These are phyloP conservation scores for Caenorhabditis macrosperma DNA, from an alignment of 2,888 invertebrate genomes.

Conservation along the genomic window DNA sequence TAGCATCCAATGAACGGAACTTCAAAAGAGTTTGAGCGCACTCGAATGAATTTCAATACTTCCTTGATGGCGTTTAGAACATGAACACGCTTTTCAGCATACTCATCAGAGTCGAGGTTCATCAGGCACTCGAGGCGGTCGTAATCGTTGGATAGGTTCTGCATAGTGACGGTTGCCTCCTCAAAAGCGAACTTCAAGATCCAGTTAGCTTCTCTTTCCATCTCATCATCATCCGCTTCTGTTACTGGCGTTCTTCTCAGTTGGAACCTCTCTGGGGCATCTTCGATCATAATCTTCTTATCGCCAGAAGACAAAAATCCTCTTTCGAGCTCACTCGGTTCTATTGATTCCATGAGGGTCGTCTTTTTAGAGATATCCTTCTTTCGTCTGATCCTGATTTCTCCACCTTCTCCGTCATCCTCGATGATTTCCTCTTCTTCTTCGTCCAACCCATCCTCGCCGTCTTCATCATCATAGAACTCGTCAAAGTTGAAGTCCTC, in stretches of 20 bases:
- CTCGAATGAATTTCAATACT: slow-evolving; percentile 58
- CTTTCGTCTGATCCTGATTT: slow-evolving; percentile 79
- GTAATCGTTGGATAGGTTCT: slow-evolving; percentile 6
- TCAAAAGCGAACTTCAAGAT: slow-evolving; percentile 93
- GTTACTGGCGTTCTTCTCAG: slow-evolving; percentile 75
- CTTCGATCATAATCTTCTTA: slow-evolving; percentile 86
- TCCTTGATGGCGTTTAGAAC: slow-evolving; percentile 54
- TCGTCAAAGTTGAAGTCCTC: slow-evolving; percentile 87
- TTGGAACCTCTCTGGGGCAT: slow-evolving; percentile 82
- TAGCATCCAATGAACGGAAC: slow-evolving; percentile 99
- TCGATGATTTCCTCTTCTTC: slow-evolving; percentile 79
- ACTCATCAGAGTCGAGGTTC: not conserved
- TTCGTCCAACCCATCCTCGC: slow-evolving; percentile 69
- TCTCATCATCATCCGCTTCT: slow-evolving; percentile 84
- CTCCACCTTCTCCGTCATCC: slow-evolving; percentile 78
- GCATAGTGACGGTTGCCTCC: slow-evolving; percentile 16
- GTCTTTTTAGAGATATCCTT: slow-evolving; percentile 62
- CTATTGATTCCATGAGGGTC: slow-evolving; percentile 83
- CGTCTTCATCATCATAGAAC: slow-evolving; percentile 81
- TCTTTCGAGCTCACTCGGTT: slow-evolving; percentile 95
- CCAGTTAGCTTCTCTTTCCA: slow-evolving; percentile 97
- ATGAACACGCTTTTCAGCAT: slow-evolving; percentile 4
- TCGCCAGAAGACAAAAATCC: slow-evolving; percentile 95
- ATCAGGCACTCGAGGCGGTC: slow-evolving; percentile 30
- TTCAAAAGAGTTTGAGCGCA: slow-evolving; percentile 57